Conservation (phyloP, 2,888 invertebrate species). For the Candidula unifasciata region DNA sequence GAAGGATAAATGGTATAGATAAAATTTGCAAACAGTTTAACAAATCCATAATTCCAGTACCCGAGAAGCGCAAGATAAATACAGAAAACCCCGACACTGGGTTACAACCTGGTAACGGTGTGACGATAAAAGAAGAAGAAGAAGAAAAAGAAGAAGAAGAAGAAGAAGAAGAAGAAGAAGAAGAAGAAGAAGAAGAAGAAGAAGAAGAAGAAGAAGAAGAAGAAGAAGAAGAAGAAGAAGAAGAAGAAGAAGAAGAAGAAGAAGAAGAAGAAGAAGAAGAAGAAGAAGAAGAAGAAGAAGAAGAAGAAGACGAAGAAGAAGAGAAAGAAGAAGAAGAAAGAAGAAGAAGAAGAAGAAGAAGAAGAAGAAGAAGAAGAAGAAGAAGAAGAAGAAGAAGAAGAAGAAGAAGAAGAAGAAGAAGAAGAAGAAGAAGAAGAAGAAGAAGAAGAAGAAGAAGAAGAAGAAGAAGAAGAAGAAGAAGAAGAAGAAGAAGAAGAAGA, state of each 20-base stretch:
- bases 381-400: conserved; percentile 18
- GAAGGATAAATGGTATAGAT: too few species aligned
- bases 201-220: conserved; percentile 21
- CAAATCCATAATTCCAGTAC: too few species aligned
- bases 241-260: neutral
- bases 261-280: conserved; percentile 29
- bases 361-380: conserved; percentile 3
- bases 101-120: too few species aligned
- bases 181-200: conserved; percentile 21
- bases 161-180: conserved; percentile 8
- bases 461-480: neutral
- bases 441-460: neutral
- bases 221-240: conserved; percentile 16
- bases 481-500: neutral
- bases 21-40: too few species aligned
- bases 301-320: neutral
- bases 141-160: conserved; percentile 3
- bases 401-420: conserved; percentile 20
- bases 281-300: conserved; percentile 22
- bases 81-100: too few species aligned
- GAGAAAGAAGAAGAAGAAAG: conserved; percentile 6
- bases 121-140: neutral
- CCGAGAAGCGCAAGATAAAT: too few species aligned
- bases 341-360: neutral
- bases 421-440: conserved; percentile 9